Percentiles rank a stretch among this genome's conserved stretches.
Evolutionary conservation across 2,888 invertebrate genomes (phyloP).

Genomic region (Spodoptera picta): DNA sequence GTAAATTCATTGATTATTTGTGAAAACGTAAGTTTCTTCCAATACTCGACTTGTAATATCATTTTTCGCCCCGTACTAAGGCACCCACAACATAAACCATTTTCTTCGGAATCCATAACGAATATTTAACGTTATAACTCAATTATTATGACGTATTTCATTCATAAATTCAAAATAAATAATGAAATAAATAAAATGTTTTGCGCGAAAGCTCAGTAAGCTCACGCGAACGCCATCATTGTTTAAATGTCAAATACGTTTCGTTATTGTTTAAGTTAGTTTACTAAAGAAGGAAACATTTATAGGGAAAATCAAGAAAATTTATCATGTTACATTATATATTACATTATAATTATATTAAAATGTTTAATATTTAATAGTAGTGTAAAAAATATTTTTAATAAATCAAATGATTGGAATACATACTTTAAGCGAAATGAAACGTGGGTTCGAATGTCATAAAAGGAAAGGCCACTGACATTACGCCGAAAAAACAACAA

Average conservation of each 20-base stretch:
- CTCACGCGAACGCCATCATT: constrained; percentile 32
- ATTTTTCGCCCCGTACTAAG: constrained; percentile 72
- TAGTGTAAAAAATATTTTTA: background rate
- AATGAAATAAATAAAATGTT: constrained; percentile 24
- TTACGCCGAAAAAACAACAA: too few relatives aligned
- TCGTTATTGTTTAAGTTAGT: constrained; percentile 20
- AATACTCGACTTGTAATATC: constrained; percentile 59
- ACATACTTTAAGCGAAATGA: constrained; percentile 7
- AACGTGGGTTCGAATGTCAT: constrained; percentile 15
- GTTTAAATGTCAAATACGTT: constrained; percentile 46
- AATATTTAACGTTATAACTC: rapidly evolving
- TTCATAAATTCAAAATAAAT: constrained; percentile 50
- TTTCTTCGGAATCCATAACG: constrained; percentile 54
- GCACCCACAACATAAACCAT: constrained; percentile 71
- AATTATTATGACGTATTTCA: constrained; percentile 22
- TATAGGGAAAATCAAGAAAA: too few relatives aligned
- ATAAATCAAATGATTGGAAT: too few relatives aligned
- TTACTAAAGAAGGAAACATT: too few relatives aligned
- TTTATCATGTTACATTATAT: background rate
- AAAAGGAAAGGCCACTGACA: too few relatives aligned
- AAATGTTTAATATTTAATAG: background rate
- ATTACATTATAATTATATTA: background rate
- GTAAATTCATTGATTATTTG: constrained; percentile 71
- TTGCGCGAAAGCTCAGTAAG: constrained; percentile 37
- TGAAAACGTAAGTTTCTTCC: constrained; percentile 67